Evolutionary conservation across 2,113 vertebrate genomes (phyloP).

Genomic region (Sapajus apella): DNA sequence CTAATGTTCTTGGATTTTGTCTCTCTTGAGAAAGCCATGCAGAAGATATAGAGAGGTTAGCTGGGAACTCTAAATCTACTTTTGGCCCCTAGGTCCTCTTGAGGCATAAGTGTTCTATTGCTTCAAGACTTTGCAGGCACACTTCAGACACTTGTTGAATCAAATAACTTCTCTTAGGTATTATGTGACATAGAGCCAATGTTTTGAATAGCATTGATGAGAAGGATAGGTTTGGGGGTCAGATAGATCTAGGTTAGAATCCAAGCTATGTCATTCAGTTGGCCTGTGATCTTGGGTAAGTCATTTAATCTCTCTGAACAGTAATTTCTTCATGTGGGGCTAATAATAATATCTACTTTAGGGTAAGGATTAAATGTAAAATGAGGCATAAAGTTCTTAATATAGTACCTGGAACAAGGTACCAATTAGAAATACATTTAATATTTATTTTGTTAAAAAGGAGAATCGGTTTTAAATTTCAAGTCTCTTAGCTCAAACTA

Average conservation of each 20-base stretch:
- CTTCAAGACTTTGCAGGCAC: neutral
- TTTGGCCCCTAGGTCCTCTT: neutral
- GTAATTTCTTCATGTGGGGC: neutral
- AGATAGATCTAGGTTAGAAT: neutral
- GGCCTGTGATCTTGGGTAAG: neutral
- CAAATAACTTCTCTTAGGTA: neutral
- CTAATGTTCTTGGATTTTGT: neutral
- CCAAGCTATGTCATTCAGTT: neutral
- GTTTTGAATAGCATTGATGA: neutral
- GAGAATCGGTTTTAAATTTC: neutral
- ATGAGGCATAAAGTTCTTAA: neutral
- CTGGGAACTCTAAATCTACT: neutral
- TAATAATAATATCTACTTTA: conserved; percentile 19
- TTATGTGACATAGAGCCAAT: neutral
- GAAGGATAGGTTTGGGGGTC: neutral
- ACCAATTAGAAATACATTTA: conserved; percentile 13
- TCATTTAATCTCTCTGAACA: conserved; percentile 22
- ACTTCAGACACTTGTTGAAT: neutral
- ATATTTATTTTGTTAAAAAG: neutral
- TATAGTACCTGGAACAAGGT: neutral
- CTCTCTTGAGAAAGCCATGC: neutral
- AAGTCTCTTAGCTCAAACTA: neutral
- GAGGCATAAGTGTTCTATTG: neutral
- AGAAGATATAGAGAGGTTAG: neutral
- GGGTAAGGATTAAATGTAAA: neutral